Percentiles rank a stretch among this genome's conserved stretches.
These are phyloP conservation scores for Condylostylus longicornis DNA, from an alignment of 1,140 invertebrate species.

Conservation along the genomic window DNA sequence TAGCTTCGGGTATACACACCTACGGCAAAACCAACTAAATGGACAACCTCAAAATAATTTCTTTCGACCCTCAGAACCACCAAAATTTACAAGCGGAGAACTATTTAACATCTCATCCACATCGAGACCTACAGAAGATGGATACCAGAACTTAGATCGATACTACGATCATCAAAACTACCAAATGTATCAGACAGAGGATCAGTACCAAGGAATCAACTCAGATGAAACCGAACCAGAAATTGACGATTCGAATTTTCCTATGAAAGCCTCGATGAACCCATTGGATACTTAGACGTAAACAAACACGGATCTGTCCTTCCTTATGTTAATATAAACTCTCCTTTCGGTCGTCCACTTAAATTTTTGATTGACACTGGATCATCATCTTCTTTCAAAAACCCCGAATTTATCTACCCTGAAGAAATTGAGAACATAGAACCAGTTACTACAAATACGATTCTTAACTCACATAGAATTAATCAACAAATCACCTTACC, in stretches of 20 bases:
- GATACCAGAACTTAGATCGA: too few relatives aligned
- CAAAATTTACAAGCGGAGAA: too few relatives aligned
- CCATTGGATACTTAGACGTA: conserved; percentile 4
- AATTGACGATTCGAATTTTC: conserved; percentile 7
- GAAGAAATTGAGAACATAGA: neutral
- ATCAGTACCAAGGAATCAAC: too few relatives aligned
- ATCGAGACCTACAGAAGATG: too few relatives aligned
- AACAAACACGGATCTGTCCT: neutral
- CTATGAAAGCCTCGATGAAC: conserved; percentile 1
- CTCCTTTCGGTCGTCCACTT: neutral
- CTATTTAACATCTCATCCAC: too few relatives aligned
- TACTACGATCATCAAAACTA: too few relatives aligned
- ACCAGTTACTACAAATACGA: neutral
- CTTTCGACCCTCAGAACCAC: too few relatives aligned
- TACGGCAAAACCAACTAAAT: too few relatives aligned
- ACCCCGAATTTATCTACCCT: neutral
- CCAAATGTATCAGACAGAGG: too few relatives aligned
- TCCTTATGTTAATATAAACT: conserved; percentile 3
- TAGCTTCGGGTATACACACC: too few relatives aligned
- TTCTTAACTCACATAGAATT: neutral
- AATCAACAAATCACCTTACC: conserved; percentile 1
- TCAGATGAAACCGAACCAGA: too few relatives aligned
- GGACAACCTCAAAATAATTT: too few relatives aligned
- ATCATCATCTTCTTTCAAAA: conserved; percentile 6
- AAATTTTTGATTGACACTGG: conserved; percentile 7